phyloP scores from a whole-genome alignment of 2,113 vertebrate genomes.

The Nycticebus coucang region DNA sequence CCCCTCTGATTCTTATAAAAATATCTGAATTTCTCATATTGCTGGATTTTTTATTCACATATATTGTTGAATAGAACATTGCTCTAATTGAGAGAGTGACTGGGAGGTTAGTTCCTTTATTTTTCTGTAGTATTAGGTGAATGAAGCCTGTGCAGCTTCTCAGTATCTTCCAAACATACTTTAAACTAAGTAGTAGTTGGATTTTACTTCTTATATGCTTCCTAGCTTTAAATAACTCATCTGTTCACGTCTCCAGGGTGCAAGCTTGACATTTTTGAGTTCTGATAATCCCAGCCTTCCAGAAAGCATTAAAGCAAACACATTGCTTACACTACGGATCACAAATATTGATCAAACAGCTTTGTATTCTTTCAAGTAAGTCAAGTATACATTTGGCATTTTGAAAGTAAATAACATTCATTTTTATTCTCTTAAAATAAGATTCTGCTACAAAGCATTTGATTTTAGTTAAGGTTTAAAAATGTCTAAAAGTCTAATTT shows the following conservation, averaged over 20 bases:
- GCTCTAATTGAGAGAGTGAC: background rate
- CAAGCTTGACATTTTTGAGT: conserved; percentile 87
- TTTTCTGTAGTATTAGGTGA: background rate
- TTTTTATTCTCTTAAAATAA: conserved; percentile 38
- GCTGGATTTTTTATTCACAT: background rate
- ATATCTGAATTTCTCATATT: background rate
- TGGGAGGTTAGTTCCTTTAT: background rate
- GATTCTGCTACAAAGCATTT: background rate
- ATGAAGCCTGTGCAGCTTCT: background rate
- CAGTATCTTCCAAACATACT: conserved; percentile 21
- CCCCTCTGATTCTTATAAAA: background rate
- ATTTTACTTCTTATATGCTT: background rate
- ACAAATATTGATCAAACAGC: conserved; percentile 86
- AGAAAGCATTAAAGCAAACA: conserved; percentile 85
- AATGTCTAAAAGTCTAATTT: too few species aligned
- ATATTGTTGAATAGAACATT: background rate
- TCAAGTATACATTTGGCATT: conserved; percentile 26
- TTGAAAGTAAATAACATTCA: conserved; percentile 16
- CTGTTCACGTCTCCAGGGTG: conserved; percentile 83
- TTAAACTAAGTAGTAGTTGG: background rate
- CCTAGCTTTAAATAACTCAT: conserved; percentile 44
- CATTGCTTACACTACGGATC: conserved; percentile 84
- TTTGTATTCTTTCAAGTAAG: conserved; percentile 86
- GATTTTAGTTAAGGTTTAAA: conserved; percentile 13
- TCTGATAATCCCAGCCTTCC: conserved; percentile 85